Evolutionary conservation across 1,140 invertebrate genomes (phyloP), one percentile per base, ranked within the genome.

Genomic region (Hypsibius dujardini): DNA sequence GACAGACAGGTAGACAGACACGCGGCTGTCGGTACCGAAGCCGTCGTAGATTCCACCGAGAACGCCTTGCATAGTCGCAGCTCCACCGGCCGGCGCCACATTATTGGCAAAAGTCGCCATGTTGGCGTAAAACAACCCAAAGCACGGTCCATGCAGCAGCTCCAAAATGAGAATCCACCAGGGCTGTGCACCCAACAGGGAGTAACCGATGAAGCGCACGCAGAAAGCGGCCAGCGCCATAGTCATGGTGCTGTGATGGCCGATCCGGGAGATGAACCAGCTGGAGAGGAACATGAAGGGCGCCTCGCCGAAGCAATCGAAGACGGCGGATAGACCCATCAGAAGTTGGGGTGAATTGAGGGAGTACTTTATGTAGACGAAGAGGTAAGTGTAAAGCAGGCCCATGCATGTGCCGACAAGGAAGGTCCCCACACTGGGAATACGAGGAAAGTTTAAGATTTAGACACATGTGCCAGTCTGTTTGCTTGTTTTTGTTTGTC

Each of bases 231-330:
- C 79, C n/a, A 93, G 81, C 1, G 92, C 87, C 45, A 92, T 75
- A 70, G 86, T 87, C 85, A 95, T 89, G 71, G 87, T 85, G 75
- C 88, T 84, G 0, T 88, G 79, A 76, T 92, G 89, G 0, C 91
- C 91, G 1, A 95, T 79, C 77, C 87, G 88, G 74, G 86, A 86
- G 1, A 95, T 80, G 60, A 95, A 86, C 76, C 79, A 82, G 71
- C 86, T 85, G 28, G 90, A 90, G 14, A 90, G 76, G 77, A 92
- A 91, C 80, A 93, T 89, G 75, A 92, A 90, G 0, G 90, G 90
- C 72, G 92, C 79, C 80, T 94, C 90, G n/a, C 92, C 92, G 74
- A 93, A 87, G 74, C 87, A 89, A 77, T 92, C 88, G 69, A 92
- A 84, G 1, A 85, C 85, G 76, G 87, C 86, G 1, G 86, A 85